Base-by-base conservation (phyloP, 1,140 invertebrate species). In the Microplitis mediator region DNA sequence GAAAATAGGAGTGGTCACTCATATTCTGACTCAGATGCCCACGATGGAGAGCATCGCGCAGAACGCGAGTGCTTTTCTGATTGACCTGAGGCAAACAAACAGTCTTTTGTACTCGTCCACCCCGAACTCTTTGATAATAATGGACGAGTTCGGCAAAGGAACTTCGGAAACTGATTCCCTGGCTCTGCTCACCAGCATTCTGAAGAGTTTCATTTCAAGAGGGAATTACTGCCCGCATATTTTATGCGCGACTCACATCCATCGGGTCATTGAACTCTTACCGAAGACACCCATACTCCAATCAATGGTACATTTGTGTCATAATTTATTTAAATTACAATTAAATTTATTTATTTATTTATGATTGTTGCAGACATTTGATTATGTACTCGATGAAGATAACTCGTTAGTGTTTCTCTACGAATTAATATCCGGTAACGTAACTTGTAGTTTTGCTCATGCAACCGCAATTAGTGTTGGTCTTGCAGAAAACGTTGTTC, bases 121-220 rank as follows among this genome's bases (percentile, higher is more conserved):
- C 0, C 78, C 85, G 0, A 86, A 88, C 66, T 95, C 95, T 0
- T 81, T 98, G 2, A 88, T 98, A 0, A 88, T 97, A 36, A 89
- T 97, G 60, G 97, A 98, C 86, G 96, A 98, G 86, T 97, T 97
- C 88, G 96, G 96, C 0, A 94, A 94, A 87, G 95, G 95, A 73
- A 98, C 97, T 9, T 88, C 92, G 3, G 91, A 92, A 77, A 84
- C 89, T 1, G 94, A 95, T 86, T 95, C 95, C 0, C 79, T 92
- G 45, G 87, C 92, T 5, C 83, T 97, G 36, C 82, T 96, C 2
- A 87, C 90, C 5, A 89, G 92, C 3, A 89, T 90, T 50, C 76
- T 96, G 2, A 89, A 89, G 71, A 86, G 91, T 79, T 92, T 95
- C 84, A 79, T 93, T 4, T 82, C 88, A 16, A 84, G 88, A 66